These are phyloP conservation scores for Atherinosoma microstoma DNA, from an alignment of 2,797 vertebrate species.

Conservation along the genomic window DNA sequence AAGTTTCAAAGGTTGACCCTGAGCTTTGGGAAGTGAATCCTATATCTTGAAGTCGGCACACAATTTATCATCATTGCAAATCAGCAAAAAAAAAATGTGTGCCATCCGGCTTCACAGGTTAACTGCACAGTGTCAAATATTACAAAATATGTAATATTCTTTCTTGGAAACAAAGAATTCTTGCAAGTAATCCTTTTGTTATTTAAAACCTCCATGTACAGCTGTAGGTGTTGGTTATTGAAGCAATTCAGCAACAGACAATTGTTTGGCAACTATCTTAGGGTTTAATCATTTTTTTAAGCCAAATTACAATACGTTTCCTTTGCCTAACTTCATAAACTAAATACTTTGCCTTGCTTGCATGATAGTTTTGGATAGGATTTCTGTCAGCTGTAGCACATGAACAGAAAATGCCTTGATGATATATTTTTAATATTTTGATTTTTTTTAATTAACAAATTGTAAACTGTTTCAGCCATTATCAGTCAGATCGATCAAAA, in stretches of 20 bases:
- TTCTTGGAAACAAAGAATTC: conserved; percentile 1
- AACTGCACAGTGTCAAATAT: background rate
- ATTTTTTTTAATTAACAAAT: background rate
- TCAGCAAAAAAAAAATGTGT: conserved; percentile 14
- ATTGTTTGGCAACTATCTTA: background rate
- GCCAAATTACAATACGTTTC: background rate
- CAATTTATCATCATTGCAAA: conserved; percentile 10
- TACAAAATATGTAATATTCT: background rate
- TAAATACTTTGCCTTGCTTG: background rate
- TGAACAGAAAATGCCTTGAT: background rate
- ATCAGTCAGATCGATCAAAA: background rate
- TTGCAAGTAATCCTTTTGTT: background rate
- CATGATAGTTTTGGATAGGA: too few species aligned
- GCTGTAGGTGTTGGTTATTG: background rate
- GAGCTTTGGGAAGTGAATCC: conserved; percentile 21
- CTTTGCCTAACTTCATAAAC: background rate
- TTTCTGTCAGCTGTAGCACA: background rate
- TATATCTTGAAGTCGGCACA: conserved; percentile 34
- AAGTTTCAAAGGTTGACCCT: conserved; percentile 20
- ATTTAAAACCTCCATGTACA: background rate
- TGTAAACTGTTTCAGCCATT: too few species aligned
- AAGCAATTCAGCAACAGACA: background rate
- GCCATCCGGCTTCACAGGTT: background rate
- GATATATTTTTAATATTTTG: background rate
- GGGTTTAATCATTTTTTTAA: background rate